These are phyloP conservation scores for Antechinus stuartii DNA, from an alignment of 2,113 vertebrate genomes.

Conservation along the genomic window DNA sequence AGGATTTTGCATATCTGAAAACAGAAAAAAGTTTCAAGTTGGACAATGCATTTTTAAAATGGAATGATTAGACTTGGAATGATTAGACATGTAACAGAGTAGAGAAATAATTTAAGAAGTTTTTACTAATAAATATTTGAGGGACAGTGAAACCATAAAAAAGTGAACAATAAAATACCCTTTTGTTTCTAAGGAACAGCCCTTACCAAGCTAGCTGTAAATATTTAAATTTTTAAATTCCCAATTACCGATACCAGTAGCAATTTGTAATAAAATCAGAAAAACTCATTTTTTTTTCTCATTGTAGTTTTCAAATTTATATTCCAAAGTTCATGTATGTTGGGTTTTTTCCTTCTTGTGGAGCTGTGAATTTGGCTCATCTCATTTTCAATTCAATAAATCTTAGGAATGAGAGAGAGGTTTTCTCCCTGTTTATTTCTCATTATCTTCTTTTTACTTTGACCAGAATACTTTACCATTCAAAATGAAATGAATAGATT, in stretches of 20 bases:
- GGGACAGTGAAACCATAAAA: neutral
- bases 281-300: neutral
- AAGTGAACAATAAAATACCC: neutral
- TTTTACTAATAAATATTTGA: neutral
- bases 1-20: neutral
- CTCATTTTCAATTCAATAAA: neutral
- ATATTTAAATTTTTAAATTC: neutral
- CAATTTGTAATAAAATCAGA: neutral
- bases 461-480: neutral
- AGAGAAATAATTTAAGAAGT: neutral
- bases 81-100: neutral
- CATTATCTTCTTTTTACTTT: neutral
- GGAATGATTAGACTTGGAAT: neutral
- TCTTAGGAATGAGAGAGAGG: neutral
- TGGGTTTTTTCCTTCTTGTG: neutral
- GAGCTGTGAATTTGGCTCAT: neutral
- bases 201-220: neutral
- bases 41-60: neutral
- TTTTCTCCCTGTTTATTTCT: neutral
- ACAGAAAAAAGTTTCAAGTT: neutral
- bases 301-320: neutral
- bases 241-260: neutral
- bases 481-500: neutral
- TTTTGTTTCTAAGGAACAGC: neutral
- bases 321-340: neutral